These are phyloP conservation scores for Hirtodrosophila duncani DNA, from an alignment of 2,888 invertebrate genomes.

Conservation along the genomic window DNA sequence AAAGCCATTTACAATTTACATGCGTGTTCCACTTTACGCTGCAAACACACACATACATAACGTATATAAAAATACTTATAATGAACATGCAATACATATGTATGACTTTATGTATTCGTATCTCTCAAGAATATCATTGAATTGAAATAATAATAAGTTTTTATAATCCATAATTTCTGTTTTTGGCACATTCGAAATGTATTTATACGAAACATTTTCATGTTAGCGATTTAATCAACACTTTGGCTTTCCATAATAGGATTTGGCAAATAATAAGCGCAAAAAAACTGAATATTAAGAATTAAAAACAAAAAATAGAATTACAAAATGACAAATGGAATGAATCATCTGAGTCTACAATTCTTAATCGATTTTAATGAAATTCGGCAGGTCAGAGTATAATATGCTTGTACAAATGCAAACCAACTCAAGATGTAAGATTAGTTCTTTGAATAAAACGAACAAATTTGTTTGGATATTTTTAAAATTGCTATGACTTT, in stretches of 20 bases:
- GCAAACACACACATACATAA: conserved; percentile 20
- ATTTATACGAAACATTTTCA: conserved; percentile 3
- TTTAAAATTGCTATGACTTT: too few relatives aligned
- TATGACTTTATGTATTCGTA: conserved; percentile 22
- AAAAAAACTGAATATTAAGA: not conserved
- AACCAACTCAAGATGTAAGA: too few relatives aligned
- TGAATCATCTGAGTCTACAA: not conserved
- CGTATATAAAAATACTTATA: not conserved
- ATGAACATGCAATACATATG: not conserved
- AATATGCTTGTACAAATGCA: too few relatives aligned
- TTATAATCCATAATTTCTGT: conserved; percentile 42
- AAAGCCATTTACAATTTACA: conserved; percentile 35
- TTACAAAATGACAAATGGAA: not conserved
- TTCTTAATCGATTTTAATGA: too few relatives aligned
- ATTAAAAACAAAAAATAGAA: not conserved
- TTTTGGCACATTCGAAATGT: conserved; percentile 14
- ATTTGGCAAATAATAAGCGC: conserved; percentile 5
- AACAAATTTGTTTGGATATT: too few relatives aligned
- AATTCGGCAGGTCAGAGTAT: conserved; percentile 1
- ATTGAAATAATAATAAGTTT: conserved; percentile 39
- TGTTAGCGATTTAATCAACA: not conserved
- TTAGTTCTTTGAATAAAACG: too few relatives aligned
- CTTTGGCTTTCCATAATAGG: conserved; percentile 20
- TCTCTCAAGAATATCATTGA: conserved; percentile 21
- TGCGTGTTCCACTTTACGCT: conserved; percentile 64